Conservation (phyloP, 2,797 vertebrate species). For the Rhynchonycteris naso region DNA sequence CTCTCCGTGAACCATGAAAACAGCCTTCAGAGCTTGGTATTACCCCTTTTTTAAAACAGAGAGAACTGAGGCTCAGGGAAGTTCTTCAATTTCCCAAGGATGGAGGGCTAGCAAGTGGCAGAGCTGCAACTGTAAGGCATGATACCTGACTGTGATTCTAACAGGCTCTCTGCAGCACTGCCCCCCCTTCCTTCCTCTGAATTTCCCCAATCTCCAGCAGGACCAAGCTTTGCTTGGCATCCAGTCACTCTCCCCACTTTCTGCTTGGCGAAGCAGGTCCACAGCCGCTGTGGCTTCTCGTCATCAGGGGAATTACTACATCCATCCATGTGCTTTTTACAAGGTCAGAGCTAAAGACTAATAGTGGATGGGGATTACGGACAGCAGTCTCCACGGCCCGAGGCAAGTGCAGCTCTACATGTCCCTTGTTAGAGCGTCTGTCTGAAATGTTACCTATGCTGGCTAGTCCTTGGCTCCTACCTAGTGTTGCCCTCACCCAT, state of each 20-base stretch:
- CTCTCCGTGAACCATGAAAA: constrained; percentile 50
- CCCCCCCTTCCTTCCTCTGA: not conserved
- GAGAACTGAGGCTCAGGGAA: not conserved
- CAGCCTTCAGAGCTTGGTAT: not conserved
- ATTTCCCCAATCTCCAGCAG: not conserved
- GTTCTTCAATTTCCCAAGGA: constrained; percentile 1
- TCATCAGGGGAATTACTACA: not conserved
- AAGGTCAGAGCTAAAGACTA: constrained; percentile 8
- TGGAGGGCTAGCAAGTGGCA: not conserved
- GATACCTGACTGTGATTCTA: not conserved
- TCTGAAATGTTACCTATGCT: not conserved
- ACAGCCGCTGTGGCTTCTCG: not conserved
- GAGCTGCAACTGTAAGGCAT: not conserved
- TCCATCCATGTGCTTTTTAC: not conserved
- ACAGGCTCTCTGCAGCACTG: not conserved
- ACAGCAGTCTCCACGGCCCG: rapidly evolving
- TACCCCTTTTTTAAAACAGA: not conserved
- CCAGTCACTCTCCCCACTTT: not conserved
- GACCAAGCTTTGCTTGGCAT: not conserved
- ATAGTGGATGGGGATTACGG: not conserved
- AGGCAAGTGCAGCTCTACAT: not conserved
- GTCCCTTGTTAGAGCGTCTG: not conserved
- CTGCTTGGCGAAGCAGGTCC: constrained; percentile 21
- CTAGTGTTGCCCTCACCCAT: too few species aligned
- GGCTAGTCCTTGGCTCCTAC: not conserved